These are phyloP conservation scores for Phalacrocorax pelagicus DNA, from an alignment of 2,113 vertebrate genomes.

Conservation along the genomic window DNA sequence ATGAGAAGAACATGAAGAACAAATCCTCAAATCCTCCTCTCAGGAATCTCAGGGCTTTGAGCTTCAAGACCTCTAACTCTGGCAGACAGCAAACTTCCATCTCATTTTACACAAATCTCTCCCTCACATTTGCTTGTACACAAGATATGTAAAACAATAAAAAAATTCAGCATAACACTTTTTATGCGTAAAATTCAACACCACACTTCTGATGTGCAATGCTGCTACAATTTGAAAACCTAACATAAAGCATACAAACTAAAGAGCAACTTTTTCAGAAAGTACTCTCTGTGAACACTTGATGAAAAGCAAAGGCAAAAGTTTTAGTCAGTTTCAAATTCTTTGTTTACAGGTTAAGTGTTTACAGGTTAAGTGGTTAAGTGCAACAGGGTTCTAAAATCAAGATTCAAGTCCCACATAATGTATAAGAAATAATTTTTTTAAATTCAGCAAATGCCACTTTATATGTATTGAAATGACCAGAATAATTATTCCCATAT, in stretches of 20 bases:
- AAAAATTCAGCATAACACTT: background rate
- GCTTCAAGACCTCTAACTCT: background rate
- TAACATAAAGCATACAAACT: background rate
- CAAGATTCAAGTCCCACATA: background rate
- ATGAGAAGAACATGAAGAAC: background rate
- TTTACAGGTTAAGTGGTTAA: background rate
- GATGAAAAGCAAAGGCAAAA: background rate
- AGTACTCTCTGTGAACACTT: background rate
- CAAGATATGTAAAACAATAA: background rate
- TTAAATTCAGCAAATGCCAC: background rate
- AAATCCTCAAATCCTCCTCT: background rate
- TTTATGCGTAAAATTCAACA: background rate
- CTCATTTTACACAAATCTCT: background rate
- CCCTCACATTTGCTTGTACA: background rate
- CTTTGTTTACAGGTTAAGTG: background rate
- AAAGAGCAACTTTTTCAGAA: background rate
- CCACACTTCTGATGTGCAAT: background rate
- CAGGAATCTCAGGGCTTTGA: background rate
- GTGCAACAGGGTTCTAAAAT: background rate
- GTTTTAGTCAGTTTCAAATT: background rate
- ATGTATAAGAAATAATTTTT: background rate
- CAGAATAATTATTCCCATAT: background rate
- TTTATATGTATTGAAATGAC: background rate
- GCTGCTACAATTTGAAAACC: background rate
- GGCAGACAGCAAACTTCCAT: background rate